Percentiles rank a stretch among this genome's conserved stretches.
Evolutionary conservation across 2,888 invertebrate species (phyloP).

Genomic region (Cerastoderma edule): DNA sequence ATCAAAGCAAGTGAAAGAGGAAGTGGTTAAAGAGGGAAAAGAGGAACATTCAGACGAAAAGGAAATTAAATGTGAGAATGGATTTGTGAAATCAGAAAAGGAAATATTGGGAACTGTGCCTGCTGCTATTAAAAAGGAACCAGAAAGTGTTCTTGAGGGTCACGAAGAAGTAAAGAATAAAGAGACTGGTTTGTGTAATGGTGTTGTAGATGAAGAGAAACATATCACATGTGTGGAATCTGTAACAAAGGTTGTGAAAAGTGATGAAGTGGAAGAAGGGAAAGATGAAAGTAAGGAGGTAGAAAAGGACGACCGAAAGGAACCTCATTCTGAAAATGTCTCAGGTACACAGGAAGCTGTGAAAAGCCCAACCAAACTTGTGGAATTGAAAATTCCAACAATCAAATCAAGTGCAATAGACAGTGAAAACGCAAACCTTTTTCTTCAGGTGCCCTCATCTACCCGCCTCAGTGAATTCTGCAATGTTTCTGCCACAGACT

Average conservation of each 20-base stretch:
- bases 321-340: slow-evolving; percentile 33
- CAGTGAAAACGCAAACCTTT: slow-evolving; percentile 56
- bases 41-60: slow-evolving; percentile 31
- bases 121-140: slow-evolving; percentile 38
- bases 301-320: slow-evolving; percentile 13
- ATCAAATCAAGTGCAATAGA: slow-evolving; percentile 63
- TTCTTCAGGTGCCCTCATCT: slow-evolving; percentile 64
- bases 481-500: slow-evolving; percentile 42
- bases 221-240: neutral
- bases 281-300: slow-evolving; percentile 2
- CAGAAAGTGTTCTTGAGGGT: slow-evolving; percentile 20
- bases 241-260: slow-evolving; percentile 24
- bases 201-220: neutral
- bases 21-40: slow-evolving; percentile 43
- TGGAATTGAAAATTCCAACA: slow-evolving; percentile 61
- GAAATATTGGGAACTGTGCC: slow-evolving; percentile 1
- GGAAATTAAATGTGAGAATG: slow-evolving; percentile 29
- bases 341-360: slow-evolving; percentile 32
- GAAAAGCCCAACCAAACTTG: slow-evolving; percentile 42
- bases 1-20: slow-evolving; percentile 69
- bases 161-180: neutral
- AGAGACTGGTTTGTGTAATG: neutral
- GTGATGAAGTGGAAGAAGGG: slow-evolving; percentile 2
- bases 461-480: slow-evolving; percentile 69
- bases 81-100: slow-evolving; percentile 18